These are phyloP conservation scores for Achlya flavicornis DNA, from an alignment of 2,888 invertebrate genomes.

Conservation along the genomic window DNA sequence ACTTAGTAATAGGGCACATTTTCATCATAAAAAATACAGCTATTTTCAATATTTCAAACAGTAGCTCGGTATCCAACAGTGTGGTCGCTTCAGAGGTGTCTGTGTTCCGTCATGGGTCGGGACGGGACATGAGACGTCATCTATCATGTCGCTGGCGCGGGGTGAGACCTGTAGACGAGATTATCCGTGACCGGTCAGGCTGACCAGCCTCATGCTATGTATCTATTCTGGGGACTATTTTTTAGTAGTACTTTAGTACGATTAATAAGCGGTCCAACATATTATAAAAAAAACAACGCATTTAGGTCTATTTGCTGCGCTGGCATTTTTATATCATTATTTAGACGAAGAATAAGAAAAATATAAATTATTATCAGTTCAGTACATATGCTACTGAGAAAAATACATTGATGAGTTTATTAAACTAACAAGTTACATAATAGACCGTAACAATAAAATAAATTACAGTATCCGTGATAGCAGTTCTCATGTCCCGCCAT, in stretches of 20 bases:
- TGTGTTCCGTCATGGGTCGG: slow-evolving; percentile 27
- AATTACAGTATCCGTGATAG: slow-evolving; percentile 53
- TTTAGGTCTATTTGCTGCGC: too few relatives aligned
- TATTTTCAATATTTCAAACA: slow-evolving; percentile 24
- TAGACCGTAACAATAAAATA: slow-evolving; percentile 32
- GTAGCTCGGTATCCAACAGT: slow-evolving; percentile 37
- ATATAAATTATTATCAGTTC: too few relatives aligned
- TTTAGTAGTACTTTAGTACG: too few relatives aligned
- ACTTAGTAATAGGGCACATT: slow-evolving; percentile 12
- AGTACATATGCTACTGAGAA: too few relatives aligned
- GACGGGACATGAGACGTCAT: slow-evolving; percentile 38
- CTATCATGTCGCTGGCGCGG: slow-evolving; percentile 39
- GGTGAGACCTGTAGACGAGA: slow-evolving; percentile 22
- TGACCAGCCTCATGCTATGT: slow-evolving; percentile 23
- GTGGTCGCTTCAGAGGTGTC: slow-evolving; percentile 18
- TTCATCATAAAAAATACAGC: too few relatives aligned
- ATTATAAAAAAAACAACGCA: too few relatives aligned
- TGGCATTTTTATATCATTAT: too few relatives aligned
- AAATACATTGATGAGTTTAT: neutral
- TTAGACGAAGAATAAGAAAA: too few relatives aligned
- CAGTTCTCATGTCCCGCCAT: slow-evolving; percentile 51
- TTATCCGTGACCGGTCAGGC: slow-evolving; percentile 39
- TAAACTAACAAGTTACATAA: slow-evolving; percentile 16
- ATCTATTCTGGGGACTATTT: slow-evolving; percentile 9
- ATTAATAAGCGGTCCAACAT: too few relatives aligned